phyloP scores from a whole-genome alignment of 2,888 invertebrate species.

The Carpatolechia fugitivella region DNA sequence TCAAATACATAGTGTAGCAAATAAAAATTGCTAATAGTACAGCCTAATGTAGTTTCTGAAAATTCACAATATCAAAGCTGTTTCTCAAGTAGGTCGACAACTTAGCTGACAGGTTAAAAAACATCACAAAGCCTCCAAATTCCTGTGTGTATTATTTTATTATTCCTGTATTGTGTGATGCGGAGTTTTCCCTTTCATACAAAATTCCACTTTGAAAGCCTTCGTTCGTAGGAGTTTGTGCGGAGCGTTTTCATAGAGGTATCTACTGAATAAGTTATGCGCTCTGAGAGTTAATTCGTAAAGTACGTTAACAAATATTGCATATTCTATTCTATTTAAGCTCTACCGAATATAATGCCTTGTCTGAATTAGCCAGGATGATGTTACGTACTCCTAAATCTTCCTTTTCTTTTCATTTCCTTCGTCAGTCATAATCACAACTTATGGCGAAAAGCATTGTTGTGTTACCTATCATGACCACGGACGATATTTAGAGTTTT shows the following conservation, averaged over 20 bases:
- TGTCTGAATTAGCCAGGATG: no score
- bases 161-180: conserved; percentile 26
- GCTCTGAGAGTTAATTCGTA: background rate
- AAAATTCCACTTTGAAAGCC: conserved; percentile 15
- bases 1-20: no score
- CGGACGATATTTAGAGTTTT: no score
- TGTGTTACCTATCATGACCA: no score
- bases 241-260: background rate
- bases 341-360: background rate
- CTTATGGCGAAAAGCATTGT: no score
- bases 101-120: conserved; percentile 9
- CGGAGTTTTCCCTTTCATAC: conserved; percentile 15
- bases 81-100: no score
- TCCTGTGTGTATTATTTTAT: conserved; percentile 29
- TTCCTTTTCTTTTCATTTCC: no score
- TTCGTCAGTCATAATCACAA: no score
- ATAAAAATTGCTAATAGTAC: no score
- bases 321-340: background rate
- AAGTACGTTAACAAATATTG: background rate
- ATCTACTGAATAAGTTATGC: background rate
- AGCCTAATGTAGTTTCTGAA: no score
- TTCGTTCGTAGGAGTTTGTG: background rate
- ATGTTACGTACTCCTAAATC: no score
- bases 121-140: conserved; percentile 22
- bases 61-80: no score